Conservation (phyloP, 2,113 vertebrate species). For the Prolemur simus region DNA sequence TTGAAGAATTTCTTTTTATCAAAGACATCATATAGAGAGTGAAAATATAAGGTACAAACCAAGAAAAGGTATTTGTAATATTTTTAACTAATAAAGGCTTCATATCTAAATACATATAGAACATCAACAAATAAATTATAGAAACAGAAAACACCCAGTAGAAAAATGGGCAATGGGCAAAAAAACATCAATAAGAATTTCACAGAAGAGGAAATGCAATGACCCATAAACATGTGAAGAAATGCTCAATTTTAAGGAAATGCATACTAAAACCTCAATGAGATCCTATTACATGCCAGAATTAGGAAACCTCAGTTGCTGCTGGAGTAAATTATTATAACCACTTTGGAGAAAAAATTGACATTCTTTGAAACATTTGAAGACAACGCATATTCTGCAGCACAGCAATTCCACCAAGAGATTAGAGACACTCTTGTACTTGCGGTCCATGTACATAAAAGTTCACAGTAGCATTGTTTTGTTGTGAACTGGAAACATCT, state of each 20-base stretch:
- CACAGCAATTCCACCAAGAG: not conserved
- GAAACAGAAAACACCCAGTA: not conserved
- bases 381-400: not conserved
- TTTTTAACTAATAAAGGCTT: not conserved
- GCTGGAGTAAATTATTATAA: not conserved
- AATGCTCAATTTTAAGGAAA: not conserved
- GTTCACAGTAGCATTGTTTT: not conserved
- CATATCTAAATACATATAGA: not conserved
- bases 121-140: not conserved
- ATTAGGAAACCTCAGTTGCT: not conserved
- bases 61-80: not conserved
- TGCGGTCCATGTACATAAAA: not conserved
- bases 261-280: not conserved
- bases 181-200: not conserved
- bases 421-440: not conserved
- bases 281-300: not conserved
- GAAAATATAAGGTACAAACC: not conserved
- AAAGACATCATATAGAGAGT: not conserved
- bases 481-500: not conserved
- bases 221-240: not conserved
- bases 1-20: not conserved
- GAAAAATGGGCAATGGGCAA: not conserved
- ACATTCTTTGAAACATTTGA: not conserved
- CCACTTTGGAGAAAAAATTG: not conserved
- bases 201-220: not conserved